These are phyloP conservation scores for Aelia acuminata DNA, from an alignment of 2,888 invertebrate species.

Conservation along the genomic window DNA sequence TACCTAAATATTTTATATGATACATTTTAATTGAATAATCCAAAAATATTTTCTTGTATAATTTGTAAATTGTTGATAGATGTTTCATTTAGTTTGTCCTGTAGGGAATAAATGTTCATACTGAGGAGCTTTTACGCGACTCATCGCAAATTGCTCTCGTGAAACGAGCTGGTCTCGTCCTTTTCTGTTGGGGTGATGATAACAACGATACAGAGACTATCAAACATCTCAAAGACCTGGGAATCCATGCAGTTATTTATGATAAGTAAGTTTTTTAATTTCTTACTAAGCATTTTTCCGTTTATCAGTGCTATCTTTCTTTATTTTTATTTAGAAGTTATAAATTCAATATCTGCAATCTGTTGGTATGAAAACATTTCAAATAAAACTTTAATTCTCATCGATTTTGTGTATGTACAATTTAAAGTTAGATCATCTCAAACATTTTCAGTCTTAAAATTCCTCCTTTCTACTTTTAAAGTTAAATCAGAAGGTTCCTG, in stretches of 20 bases:
- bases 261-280: conserved; percentile 77
- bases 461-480: background rate
- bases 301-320: no score
- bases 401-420: no score
- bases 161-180: conserved; percentile 84
- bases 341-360: no score
- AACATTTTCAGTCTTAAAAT: background rate
- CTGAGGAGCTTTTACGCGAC: conserved; percentile 90
- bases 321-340: no score
- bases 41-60: background rate
- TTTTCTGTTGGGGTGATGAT: conserved; percentile 98
- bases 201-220: conserved; percentile 91
- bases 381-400: no score
- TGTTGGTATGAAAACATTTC: no score
- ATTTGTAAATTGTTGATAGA: background rate
- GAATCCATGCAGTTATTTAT: conserved; percentile 96
- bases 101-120: conserved; percentile 89
- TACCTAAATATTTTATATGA: no score
- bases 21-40: no score
- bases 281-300: no score
- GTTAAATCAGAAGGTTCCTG: background rate
- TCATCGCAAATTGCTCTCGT: conserved; percentile 85
- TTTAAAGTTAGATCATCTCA: no score
- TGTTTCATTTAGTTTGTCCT: conserved; percentile 33
- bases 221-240: conserved; percentile 86